A percentile compares a stretch with the other conserved stretches of the same genome.
phyloP scores from a whole-genome alignment of 2,888 invertebrate species.

The Cinara cedri region DNA sequence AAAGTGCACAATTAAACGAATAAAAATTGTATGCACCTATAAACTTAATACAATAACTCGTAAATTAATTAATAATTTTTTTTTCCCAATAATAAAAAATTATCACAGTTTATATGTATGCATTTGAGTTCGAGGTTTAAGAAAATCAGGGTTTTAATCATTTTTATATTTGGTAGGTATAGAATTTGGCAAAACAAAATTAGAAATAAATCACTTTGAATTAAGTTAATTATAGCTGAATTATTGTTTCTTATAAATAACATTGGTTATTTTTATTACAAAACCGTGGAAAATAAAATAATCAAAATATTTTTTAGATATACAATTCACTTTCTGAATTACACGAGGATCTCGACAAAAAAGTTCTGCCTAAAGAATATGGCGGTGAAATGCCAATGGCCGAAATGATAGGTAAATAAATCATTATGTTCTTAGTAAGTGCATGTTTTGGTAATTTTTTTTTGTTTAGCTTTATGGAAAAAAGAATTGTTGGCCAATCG shows the following conservation, averaged over 20 bases:
- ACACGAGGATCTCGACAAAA: slow-evolving; percentile 67
- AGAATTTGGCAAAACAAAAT: neutral
- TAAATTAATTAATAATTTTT: too few species aligned
- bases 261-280: neutral
- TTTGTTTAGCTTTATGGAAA: slow-evolving; percentile 71
- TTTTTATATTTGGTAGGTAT: neutral
- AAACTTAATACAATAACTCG: too few species aligned
- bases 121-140: too few species aligned
- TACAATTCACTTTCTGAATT: slow-evolving; percentile 69
- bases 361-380: slow-evolving; percentile 73
- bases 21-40: too few species aligned
- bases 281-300: neutral
- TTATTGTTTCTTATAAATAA: neutral
- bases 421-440: neutral
- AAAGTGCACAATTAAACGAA: too few species aligned
- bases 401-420: slow-evolving; percentile 69
- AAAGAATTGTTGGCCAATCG: slow-evolving; percentile 70
- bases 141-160: too few species aligned
- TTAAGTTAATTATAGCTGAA: neutral
- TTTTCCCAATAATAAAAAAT: too few species aligned
- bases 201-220: neutral
- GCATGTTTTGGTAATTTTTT: neutral
- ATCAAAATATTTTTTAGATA: slow-evolving; percentile 64
- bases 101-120: too few species aligned
- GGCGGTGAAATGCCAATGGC: slow-evolving; percentile 74